Conservation (phyloP, 1,140 invertebrate genomes). For the Drosophila aff. region DNA sequence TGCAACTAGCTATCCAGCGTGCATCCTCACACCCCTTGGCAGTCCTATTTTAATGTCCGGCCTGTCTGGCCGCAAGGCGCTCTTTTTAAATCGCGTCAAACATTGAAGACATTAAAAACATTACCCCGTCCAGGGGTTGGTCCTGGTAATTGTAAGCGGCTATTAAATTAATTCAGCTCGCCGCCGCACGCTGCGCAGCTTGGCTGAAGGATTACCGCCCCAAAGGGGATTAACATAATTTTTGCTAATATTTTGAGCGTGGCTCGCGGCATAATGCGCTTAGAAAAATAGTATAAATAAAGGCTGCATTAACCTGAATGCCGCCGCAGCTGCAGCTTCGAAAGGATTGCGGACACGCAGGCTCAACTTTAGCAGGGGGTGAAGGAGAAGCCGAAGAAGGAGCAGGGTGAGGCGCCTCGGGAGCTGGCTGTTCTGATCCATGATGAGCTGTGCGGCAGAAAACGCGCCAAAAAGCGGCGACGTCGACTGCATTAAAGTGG, state of each 20-base stretch:
- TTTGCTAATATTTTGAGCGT: slow-evolving; percentile 65
- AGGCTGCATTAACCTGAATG: slow-evolving; percentile 75
- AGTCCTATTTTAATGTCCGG: slow-evolving; percentile 21
- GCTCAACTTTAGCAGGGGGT: slow-evolving; percentile 11
- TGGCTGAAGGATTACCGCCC: slow-evolving; percentile 26
- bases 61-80: slow-evolving; percentile 27
- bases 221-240: slow-evolving; percentile 69
- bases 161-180: slow-evolving; percentile 73
- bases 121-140: slow-evolving; percentile 30
- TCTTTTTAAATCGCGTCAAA: slow-evolving; percentile 49
- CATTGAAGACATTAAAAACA: slow-evolving; percentile 43
- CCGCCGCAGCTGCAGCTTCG: slow-evolving; percentile 49
- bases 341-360: slow-evolving; percentile 39
- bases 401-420: slow-evolving; percentile 14
- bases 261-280: slow-evolving; percentile 68
- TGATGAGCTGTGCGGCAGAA: slow-evolving; percentile 65
- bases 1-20: slow-evolving; percentile 4
- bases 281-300: slow-evolving; percentile 71
- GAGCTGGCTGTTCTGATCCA: slow-evolving; percentile 50
- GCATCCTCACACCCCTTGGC: slow-evolving; percentile 8
- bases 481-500: slow-evolving; percentile 77
- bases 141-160: slow-evolving; percentile 64
- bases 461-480: slow-evolving; percentile 61
- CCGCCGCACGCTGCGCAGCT: slow-evolving; percentile 19
- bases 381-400: not conserved